Conservation (phyloP, 1,140 invertebrate genomes). For the Atopsyche davidsoni region DNA sequence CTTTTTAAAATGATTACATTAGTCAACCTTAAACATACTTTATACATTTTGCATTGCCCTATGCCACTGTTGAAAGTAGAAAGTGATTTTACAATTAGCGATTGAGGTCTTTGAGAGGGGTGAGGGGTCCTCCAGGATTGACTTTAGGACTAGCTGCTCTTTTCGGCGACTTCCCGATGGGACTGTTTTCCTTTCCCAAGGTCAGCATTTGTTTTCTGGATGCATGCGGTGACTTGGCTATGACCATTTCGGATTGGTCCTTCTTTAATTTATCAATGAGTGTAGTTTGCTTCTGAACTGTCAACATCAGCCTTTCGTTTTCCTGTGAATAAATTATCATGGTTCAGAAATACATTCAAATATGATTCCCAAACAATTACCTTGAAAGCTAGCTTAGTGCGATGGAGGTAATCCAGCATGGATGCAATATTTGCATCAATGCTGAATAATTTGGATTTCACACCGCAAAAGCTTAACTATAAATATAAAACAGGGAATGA, state of each 20-base stretch:
- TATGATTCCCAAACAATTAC: slow-evolving; percentile 1
- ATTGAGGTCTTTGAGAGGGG: too few relatives aligned
- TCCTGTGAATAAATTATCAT: slow-evolving; percentile 18
- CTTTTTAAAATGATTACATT: too few relatives aligned
- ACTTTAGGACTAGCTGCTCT: too few relatives aligned
- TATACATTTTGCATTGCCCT: too few relatives aligned
- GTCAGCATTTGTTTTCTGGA: slow-evolving; percentile 17
- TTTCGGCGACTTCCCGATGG: slow-evolving; percentile 17
- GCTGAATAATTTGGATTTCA: background rate
- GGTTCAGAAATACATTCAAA: background rate
- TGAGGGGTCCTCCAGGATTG: too few relatives aligned
- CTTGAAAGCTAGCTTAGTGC: background rate
- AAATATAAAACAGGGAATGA: background rate
- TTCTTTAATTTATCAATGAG: slow-evolving; percentile 24
- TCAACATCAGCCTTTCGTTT: slow-evolving; percentile 21
- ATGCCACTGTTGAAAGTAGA: too few relatives aligned
- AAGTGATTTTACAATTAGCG: too few relatives aligned
- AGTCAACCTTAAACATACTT: too few relatives aligned
- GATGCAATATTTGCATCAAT: background rate
- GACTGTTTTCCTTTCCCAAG: slow-evolving; percentile 24
- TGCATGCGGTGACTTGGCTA: slow-evolving; percentile 10
- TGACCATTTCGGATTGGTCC: slow-evolving; percentile 2
- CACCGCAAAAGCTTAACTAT: background rate
- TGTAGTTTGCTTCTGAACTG: slow-evolving; percentile 16
- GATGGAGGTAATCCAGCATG: background rate